These are phyloP conservation scores for Scartelaos histophorus DNA, from an alignment of 2,113 vertebrate genomes.

Conservation along the genomic window DNA sequence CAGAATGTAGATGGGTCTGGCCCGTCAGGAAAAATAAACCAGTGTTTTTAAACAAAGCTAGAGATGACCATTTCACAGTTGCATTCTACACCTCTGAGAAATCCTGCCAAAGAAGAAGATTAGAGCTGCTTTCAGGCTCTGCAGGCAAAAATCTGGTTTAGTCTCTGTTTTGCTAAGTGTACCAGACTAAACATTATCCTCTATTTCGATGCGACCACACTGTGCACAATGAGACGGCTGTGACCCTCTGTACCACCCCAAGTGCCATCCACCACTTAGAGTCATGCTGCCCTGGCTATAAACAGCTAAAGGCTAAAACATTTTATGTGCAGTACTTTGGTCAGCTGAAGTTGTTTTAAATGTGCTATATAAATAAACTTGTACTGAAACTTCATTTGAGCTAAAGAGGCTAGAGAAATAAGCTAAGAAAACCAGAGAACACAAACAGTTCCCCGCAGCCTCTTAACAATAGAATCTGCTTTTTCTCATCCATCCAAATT, in stretches of 20 bases:
- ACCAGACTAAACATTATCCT: constrained; percentile 65
- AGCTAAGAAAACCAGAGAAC: constrained; percentile 71
- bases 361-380: too few species aligned
- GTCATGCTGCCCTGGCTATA: constrained; percentile 41
- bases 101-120: not conserved
- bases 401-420: constrained; percentile 68
- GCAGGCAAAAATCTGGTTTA: constrained; percentile 40
- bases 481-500: constrained; percentile 65
- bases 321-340: not conserved
- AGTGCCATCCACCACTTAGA: constrained; percentile 51
- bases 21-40: not conserved
- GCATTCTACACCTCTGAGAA: not conserved
- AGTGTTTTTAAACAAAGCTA: not conserved
- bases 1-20: too few species aligned
- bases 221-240: constrained; percentile 54
- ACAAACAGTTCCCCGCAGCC: constrained; percentile 72
- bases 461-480: constrained; percentile 74
- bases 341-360: too few species aligned
- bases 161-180: constrained; percentile 48
- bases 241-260: constrained; percentile 48
- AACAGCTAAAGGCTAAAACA: constrained; percentile 50
- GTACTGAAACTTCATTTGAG: constrained; percentile 49
- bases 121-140: constrained; percentile 24
- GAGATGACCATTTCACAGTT: not conserved
- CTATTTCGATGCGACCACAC: constrained; percentile 55